Percentiles rank a stretch among this genome's conserved stretches.
Conservation (phyloP, 2,797 vertebrate species). For the Poeciliopsis presidionis region DNA sequence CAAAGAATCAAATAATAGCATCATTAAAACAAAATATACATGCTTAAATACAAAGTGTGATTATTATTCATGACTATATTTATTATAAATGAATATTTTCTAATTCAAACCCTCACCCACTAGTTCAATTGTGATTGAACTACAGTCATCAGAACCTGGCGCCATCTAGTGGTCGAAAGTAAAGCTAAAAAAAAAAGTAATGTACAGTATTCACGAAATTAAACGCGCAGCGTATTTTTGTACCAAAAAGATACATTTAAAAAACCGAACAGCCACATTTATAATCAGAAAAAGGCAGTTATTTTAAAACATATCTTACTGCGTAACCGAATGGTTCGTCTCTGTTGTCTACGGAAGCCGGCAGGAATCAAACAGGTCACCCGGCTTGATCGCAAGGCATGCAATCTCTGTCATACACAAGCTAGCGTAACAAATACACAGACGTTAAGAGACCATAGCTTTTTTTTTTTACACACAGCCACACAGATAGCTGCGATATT, state of each 20-base stretch:
- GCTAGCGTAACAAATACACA: conserved; percentile 58
- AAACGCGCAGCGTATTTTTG: background rate
- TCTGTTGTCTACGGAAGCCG: conserved; percentile 77
- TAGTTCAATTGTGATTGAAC: no score
- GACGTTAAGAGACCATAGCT: conserved; percentile 31
- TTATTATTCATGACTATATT: background rate
- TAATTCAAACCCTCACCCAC: background rate
- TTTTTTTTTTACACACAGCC: conserved; percentile 36
- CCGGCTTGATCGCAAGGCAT: conserved; percentile 77
- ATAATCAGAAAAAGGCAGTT: background rate
- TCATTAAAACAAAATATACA: background rate
- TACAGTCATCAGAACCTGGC: conserved; percentile 6
- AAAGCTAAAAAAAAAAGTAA: background rate
- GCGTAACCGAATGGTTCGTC: background rate
- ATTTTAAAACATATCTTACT: background rate
- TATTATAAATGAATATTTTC: background rate
- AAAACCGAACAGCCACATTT: background rate
- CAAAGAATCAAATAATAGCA: background rate
- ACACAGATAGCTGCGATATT: conserved; percentile 14
- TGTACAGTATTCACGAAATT: background rate
- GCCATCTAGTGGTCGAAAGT: conserved; percentile 50
- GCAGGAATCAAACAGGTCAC: conserved; percentile 58
- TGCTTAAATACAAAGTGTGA: background rate
- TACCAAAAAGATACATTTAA: background rate
- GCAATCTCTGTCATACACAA: conserved; percentile 74